phyloP scores from a whole-genome alignment of 2,113 vertebrate genomes.

The Cephalopholis sonnerati region DNA sequence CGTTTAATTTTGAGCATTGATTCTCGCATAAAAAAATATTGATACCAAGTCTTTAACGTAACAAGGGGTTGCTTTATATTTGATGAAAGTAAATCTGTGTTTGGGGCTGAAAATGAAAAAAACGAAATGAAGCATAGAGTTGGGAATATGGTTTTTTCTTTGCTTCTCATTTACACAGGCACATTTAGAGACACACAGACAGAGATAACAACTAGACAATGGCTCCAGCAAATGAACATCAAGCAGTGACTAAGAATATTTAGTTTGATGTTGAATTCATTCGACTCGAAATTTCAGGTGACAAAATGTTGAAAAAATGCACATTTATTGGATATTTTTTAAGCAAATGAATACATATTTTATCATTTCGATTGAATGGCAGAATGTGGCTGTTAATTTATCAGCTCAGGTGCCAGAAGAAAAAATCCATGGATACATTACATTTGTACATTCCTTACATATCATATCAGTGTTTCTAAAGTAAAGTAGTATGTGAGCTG shows the following conservation, averaged over 20 bases:
- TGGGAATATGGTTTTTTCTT: background rate
- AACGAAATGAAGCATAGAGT: background rate
- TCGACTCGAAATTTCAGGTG: background rate
- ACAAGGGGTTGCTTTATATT: background rate
- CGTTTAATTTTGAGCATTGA: conserved; percentile 17
- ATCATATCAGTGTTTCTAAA: no score
- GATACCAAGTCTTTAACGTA: background rate
- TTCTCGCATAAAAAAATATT: background rate
- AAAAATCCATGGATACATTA: no score
- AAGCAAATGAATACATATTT: background rate
- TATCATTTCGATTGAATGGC: background rate
- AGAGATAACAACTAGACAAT: background rate
- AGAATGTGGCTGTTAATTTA: background rate
- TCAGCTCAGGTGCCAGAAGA: no score
- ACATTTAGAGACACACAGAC: background rate
- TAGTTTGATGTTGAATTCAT: background rate
- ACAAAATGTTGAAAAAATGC: background rate
- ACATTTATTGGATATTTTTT: background rate
- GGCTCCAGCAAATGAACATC: background rate
- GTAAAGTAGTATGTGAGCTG: no score
- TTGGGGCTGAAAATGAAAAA: background rate
- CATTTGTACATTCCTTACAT: no score
- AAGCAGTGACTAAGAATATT: background rate
- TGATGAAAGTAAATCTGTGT: background rate
- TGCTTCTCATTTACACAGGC: background rate